phyloP scores from a whole-genome alignment of 2,113 vertebrate species.

The Lanius ludovicianus region DNA sequence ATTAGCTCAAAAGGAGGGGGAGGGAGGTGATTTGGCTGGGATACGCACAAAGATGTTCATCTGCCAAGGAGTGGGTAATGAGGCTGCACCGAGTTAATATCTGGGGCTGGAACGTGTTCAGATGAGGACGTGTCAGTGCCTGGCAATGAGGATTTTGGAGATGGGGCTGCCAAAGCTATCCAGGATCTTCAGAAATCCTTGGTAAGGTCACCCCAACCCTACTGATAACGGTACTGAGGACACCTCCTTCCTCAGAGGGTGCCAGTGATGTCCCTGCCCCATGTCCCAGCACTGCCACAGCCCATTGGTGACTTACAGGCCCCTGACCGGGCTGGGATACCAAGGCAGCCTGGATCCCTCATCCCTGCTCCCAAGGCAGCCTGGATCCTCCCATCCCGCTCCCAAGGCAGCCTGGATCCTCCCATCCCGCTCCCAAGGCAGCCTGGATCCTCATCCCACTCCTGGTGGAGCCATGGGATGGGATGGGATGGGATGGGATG shows the following conservation, averaged over 20 bases:
- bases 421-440: not conserved
- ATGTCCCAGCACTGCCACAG: not conserved
- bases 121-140: not conserved
- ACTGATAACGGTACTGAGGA: not conserved
- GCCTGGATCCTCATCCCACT: not conserved
- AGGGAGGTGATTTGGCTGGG: not conserved
- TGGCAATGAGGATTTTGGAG: not conserved
- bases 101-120: not conserved
- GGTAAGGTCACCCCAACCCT: not conserved
- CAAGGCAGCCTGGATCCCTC: rapidly evolving
- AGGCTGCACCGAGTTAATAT: not conserved
- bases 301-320: not conserved
- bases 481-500: not conserved
- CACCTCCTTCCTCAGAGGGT: rapidly evolving
- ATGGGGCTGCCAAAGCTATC: not conserved
- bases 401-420: not conserved
- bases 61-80: not conserved
- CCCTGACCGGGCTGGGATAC: not conserved
- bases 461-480: not conserved
- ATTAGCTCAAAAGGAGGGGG: not conserved
- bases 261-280: rapidly evolving
- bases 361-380: not conserved
- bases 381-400: not conserved
- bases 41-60: not conserved
- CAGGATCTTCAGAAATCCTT: not conserved